A percentile compares a stretch with the other conserved stretches of the same genome.
Evolutionary conservation across 2,797 vertebrate genomes (phyloP).

Genomic region (Tokudaia tokunoshimensis): DNA sequence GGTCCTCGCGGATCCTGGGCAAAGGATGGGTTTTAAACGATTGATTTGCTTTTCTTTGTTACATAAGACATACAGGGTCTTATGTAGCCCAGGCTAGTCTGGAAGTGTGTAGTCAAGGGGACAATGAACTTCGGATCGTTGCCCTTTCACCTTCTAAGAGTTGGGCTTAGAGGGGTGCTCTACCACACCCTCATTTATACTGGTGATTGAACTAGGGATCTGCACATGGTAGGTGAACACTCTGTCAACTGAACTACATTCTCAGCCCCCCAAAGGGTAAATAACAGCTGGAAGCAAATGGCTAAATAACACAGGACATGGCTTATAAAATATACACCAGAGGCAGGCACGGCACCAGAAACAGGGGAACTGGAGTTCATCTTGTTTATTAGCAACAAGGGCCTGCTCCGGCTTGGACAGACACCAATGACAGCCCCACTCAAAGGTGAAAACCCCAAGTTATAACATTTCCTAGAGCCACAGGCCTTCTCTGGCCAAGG

Average conservation of each 20-base stretch:
- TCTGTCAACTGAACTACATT: not conserved
- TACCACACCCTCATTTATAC: not conserved
- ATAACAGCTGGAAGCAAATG: not conserved
- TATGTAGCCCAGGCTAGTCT: not conserved
- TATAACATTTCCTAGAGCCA: accelerated
- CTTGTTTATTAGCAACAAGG: not conserved
- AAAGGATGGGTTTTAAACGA: not conserved
- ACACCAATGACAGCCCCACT: not conserved
- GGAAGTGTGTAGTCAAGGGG: not conserved
- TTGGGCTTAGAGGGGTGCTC: not conserved
- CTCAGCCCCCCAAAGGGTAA: not conserved
- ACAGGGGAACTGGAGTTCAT: accelerated
- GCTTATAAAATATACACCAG: not conserved
- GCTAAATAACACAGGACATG: not conserved
- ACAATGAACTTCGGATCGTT: not conserved
- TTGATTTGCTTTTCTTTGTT: not conserved
- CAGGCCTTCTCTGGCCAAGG: not conserved
- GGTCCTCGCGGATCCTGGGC: conserved; percentile 65
- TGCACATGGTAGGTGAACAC: not conserved
- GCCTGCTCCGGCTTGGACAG: not conserved
- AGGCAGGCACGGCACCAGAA: accelerated
- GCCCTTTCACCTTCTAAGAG: not conserved
- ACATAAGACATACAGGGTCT: not conserved
- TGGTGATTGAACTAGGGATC: not conserved
- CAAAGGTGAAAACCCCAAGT: not conserved